Evolutionary conservation across 2,888 invertebrate genomes (phyloP).

Genomic region (Macrosoma leucophasiata): DNA sequence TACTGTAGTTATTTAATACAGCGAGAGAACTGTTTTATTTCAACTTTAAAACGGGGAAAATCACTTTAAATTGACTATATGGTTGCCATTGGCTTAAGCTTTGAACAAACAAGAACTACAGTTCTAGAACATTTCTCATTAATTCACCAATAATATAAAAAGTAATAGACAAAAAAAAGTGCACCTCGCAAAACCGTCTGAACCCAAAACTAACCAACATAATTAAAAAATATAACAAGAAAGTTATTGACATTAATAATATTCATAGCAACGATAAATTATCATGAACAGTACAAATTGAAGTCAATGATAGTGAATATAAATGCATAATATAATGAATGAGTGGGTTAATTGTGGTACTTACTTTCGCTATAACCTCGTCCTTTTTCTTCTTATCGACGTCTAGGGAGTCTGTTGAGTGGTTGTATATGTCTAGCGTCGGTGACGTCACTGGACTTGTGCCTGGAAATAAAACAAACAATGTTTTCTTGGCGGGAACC

Average conservation of each 20-base stretch:
- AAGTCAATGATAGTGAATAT: constrained; percentile 31
- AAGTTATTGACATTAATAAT: constrained; percentile 9
- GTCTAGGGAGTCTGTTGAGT: constrained; percentile 87
- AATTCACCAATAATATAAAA: no score
- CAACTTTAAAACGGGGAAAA: no score
- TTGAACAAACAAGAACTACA: no score
- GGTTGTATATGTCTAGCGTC: constrained; percentile 79
- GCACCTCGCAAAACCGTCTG: constrained; percentile 19
- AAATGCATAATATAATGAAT: constrained; percentile 34
- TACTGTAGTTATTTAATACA: no score
- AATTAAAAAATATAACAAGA: constrained; percentile 18
- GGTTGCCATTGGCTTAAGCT: no score
- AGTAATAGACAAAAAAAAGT: constrained; percentile 16
- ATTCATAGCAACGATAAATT: constrained; percentile 35
- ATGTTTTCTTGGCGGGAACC: no score
- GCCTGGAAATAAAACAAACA: constrained; percentile 44
- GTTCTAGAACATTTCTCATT: no score
- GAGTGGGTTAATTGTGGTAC: constrained; percentile 25
- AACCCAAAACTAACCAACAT: constrained; percentile 49
- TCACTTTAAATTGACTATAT: no score
- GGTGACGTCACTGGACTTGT: constrained; percentile 88
- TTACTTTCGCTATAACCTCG: constrained; percentile 73
- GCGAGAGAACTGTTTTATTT: no score
- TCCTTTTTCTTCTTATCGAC: constrained; percentile 81
- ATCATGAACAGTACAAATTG: constrained; percentile 37